phyloP scores from a whole-genome alignment of 2,113 vertebrate species.

The Chionis minor region DNA sequence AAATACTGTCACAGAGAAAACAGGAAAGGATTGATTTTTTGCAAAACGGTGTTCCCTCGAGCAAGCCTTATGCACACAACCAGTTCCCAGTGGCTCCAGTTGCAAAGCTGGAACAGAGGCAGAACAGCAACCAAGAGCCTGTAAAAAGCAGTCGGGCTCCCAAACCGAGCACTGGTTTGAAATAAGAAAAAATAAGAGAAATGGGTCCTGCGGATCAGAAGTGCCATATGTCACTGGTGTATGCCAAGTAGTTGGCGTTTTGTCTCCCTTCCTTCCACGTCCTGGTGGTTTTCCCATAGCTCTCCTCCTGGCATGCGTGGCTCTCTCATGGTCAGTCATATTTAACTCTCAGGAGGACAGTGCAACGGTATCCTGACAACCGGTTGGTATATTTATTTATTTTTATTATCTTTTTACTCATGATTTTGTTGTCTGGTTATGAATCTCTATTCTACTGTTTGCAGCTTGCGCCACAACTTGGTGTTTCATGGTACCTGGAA shows the following conservation, averaged over 20 bases:
- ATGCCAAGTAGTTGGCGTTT: background rate
- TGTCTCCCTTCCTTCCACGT: constrained; percentile 57
- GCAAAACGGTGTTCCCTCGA: fast-evolving
- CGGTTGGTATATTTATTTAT: constrained; percentile 70
- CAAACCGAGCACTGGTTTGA: background rate
- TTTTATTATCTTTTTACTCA: background rate
- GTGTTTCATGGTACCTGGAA: background rate
- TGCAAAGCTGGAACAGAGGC: background rate
- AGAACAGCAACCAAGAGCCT: background rate
- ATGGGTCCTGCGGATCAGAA: background rate
- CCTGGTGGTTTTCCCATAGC: constrained; percentile 2
- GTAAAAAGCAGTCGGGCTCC: background rate
- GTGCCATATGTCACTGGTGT: fast-evolving
- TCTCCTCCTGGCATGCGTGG: constrained; percentile 10
- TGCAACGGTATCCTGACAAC: background rate
- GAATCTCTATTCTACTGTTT: constrained; percentile 24
- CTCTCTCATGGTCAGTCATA: constrained; percentile 70
- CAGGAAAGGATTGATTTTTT: background rate
- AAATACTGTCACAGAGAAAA: background rate
- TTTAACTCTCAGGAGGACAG: constrained; percentile 61
- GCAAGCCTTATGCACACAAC: background rate
- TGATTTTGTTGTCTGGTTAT: background rate
- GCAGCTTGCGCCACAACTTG: background rate
- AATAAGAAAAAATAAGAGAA: background rate
- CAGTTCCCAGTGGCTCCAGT: background rate